These are phyloP conservation scores for Hucho hucho DNA, from an alignment of 2,113 vertebrate genomes.

Conservation along the genomic window DNA sequence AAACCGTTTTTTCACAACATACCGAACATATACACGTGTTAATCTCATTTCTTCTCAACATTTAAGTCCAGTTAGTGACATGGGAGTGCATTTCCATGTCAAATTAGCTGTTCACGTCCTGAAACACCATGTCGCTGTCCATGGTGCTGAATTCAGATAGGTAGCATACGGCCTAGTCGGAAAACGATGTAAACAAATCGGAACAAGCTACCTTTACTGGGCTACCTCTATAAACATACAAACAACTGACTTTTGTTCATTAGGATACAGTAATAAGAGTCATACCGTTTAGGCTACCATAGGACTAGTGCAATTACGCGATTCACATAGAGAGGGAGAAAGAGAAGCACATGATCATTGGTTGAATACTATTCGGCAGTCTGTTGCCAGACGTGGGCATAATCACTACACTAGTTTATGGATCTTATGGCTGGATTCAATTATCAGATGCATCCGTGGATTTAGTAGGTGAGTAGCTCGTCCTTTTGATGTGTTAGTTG, in stretches of 20 bases:
- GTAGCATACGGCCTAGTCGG: neutral
- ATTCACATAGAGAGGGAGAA: neutral
- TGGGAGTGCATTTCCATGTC: no score
- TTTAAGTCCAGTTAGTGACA: no score
- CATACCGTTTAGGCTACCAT: neutral
- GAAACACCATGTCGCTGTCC: conserved; percentile 8
- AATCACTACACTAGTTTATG: neutral
- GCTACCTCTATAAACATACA: neutral
- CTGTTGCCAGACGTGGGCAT: neutral
- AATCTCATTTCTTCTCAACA: neutral
- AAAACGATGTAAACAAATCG: neutral
- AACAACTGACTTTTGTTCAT: neutral
- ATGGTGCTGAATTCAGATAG: conserved; percentile 12
- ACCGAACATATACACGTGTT: neutral
- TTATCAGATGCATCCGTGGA: neutral
- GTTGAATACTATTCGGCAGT: conserved; percentile 9
- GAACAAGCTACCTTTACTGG: neutral
- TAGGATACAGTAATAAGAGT: neutral
- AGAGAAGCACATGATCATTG: neutral
- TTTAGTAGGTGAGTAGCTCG: neutral
- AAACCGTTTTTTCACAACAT: neutral
- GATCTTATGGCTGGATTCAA: neutral
- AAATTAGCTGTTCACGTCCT: neutral
- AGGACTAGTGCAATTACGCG: neutral
- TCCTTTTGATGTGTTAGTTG: neutral